Evolutionary conservation across 2,113 vertebrate species (phyloP).

Genomic region (Erythrocebus patas): DNA sequence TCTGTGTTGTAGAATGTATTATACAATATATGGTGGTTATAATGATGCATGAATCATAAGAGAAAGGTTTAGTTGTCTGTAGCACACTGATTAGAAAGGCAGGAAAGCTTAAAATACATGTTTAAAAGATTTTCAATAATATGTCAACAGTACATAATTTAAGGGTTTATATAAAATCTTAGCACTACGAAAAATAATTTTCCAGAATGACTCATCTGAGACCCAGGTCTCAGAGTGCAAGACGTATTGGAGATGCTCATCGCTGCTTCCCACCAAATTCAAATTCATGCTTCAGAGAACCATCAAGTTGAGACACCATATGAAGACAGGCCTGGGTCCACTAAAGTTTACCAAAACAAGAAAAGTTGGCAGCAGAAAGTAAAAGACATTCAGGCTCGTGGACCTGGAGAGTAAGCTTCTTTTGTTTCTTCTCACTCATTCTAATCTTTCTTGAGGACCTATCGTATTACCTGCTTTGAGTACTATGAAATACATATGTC

Average conservation of each 20-base stretch:
- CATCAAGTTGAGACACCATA: neutral
- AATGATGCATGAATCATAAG: constrained; percentile 44
- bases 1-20: neutral
- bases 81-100: constrained; percentile 25
- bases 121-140: constrained; percentile 29
- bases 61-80: neutral
- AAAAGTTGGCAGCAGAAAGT: neutral
- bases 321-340: neutral
- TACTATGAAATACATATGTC: neutral
- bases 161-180: neutral
- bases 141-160: constrained; percentile 22
- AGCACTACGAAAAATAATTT: constrained; percentile 22
- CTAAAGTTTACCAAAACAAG: neutral
- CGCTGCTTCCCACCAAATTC: neutral
- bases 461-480: neutral
- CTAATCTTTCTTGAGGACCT: neutral
- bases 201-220: constrained; percentile 32
- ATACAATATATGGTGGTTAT: neutral
- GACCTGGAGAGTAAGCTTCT: neutral
- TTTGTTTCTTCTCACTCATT: neutral
- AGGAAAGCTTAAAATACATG: constrained; percentile 18
- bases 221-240: neutral
- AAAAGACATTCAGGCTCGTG: neutral
- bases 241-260: no score
- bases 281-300: neutral